Conservation (phyloP, 2,113 vertebrate species). For the Archocentrus centrarchus region DNA sequence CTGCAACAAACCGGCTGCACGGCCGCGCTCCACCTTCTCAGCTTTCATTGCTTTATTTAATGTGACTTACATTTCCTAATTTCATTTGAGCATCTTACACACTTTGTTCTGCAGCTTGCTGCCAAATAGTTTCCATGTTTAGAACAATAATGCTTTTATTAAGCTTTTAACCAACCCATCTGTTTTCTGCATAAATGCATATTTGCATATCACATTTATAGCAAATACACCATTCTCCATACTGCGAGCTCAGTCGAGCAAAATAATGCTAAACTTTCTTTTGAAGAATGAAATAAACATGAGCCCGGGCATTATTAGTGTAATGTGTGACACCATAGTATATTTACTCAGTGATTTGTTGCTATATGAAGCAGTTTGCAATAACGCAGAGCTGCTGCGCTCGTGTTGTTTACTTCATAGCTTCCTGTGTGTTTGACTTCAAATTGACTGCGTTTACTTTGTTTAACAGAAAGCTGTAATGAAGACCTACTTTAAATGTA, state of each 20-base stretch:
- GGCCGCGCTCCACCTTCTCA: not conserved
- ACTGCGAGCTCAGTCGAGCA: constrained; percentile 7
- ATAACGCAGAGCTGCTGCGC: not conserved
- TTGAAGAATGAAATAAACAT: constrained; percentile 34
- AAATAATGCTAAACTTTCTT: constrained; percentile 12
- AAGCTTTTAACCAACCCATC: not conserved
- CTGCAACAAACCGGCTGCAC: not conserved
- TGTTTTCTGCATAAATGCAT: not conserved
- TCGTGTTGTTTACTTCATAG: not conserved
- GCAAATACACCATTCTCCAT: not conserved
- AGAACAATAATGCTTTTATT: not conserved
- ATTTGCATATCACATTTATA: constrained; percentile 20
- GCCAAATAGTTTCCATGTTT: not conserved
- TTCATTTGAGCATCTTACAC: not conserved
- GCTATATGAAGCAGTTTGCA: not conserved
- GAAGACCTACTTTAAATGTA: constrained; percentile 8
- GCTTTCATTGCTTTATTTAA: not conserved
- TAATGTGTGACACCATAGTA: not conserved
- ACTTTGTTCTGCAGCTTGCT: not conserved
- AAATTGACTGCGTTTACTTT: not conserved
- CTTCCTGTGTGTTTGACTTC: not conserved
- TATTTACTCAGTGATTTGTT: constrained; percentile 13
- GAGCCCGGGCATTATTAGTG: not conserved
- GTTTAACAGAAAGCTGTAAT: not conserved
- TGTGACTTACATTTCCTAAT: not conserved